Evolutionary conservation across 2,113 vertebrate species (phyloP).

Genomic region (Mugil cephalus): DNA sequence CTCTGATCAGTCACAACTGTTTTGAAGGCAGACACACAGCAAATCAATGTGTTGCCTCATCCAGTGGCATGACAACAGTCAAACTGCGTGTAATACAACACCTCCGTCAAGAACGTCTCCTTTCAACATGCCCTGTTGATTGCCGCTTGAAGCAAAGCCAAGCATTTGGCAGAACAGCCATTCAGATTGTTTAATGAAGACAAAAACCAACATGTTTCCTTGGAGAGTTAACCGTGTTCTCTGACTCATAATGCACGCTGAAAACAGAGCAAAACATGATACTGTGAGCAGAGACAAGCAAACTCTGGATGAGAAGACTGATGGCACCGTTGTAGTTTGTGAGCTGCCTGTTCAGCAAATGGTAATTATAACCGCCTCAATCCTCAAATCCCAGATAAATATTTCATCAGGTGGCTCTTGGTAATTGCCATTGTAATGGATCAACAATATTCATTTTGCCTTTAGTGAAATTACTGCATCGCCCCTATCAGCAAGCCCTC

Average conservation of each 20-base stretch:
- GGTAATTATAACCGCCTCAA: constrained; percentile 81
- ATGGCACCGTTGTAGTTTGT: constrained; percentile 34
- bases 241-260: background rate
- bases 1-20: too few relatives aligned
- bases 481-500: background rate
- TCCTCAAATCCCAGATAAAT: constrained; percentile 81
- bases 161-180: too few relatives aligned
- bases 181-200: too few relatives aligned
- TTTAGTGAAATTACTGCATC: constrained; percentile 60
- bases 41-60: too few relatives aligned
- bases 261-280: constrained; percentile 32
- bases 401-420: constrained; percentile 80
- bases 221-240: constrained; percentile 8
- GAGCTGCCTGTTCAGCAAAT: constrained; percentile 69
- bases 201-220: background rate
- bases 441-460: constrained; percentile 78
- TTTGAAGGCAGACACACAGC: too few relatives aligned
- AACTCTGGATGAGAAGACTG: constrained; percentile 48
- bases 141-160: too few relatives aligned
- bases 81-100: too few relatives aligned
- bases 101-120: too few relatives aligned
- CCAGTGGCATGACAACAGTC: too few relatives aligned
- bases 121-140: too few relatives aligned
- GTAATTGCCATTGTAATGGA: constrained; percentile 76
- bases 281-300: constrained; percentile 28